Base-by-base conservation (phyloP, 2,113 vertebrate species). In the Pangasianodon gigas region DNA sequence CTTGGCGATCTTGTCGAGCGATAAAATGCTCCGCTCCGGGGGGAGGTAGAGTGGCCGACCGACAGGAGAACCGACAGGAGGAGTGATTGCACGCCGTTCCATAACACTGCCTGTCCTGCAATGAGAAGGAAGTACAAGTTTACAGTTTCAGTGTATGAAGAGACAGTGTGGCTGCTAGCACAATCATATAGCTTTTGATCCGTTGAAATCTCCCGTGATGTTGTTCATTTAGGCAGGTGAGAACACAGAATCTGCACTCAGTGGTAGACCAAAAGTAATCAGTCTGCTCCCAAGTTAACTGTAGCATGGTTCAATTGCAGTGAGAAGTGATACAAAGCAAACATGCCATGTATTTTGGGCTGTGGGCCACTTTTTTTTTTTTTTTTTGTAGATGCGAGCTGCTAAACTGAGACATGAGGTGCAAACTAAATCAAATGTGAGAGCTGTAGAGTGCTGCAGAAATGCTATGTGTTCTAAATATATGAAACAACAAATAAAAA, bases 1-100 rank as follows among this genome's bases (percentile, higher is more conserved):
- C 94, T 99, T 99, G 94, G 97, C 98, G 32, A 99, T 98, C 95
- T 99, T 99, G 95, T 99, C 98, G 88, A 99, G 94, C 0, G 97
- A 97, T 41, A 98, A 96, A 89, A 97, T 94, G 0, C 96, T 92
- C 51, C 96, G 97, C 92, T 98, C 98, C 0, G 97, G 96, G 3
- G 98, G 97, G 83, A 98, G 93, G 94, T 98, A 97, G 67, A 98
- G 97, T 0, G 98, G 97, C 0, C 97, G 97, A 0, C 97, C 97
- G 0, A 98, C 96, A 0, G 98, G 98, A 0, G 98, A 99, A 16
- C 97, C 97, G 4, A 99, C 97, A 0, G 98, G 97, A 0, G 98
- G 98, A 0, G 98, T 98, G 95, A 98, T 98, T 92, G 98, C 97
- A 0, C 97, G 93, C 1, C 98, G 96, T 93, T 99, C 98, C 98